Evolutionary conservation across 2,888 invertebrate genomes (phyloP), one percentile per base, ranked within the genome.

Genomic region (Falcaria lacertinaria): DNA sequence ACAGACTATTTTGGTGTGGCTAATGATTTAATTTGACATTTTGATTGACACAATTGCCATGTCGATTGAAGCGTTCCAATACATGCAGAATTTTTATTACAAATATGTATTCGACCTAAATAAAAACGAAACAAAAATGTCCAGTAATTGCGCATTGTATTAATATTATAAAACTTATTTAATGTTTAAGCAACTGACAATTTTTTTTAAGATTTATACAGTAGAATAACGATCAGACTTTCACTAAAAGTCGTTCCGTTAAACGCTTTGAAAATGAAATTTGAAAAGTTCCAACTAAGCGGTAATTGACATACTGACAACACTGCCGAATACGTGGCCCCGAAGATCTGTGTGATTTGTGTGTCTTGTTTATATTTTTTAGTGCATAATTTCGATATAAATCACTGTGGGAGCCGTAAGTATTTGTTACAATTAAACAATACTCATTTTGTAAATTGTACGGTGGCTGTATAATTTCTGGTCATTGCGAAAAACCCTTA

Each of bases 271-370:
- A 1, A 4, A n/a, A 15, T 48, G 47, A 55, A 60, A 69, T 72
- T 71, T 71, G 64, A 85, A 82, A 89, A 90, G 82, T 88, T 90
- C 89, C 89, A 90, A 89, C 89, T 90, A 85, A 74, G 81, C 86
- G 76, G 60, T 66, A 60, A 64, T 47, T 50, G 47, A 49, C n/a
- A n/a, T n/a, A n/a, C 73, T 88, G 88, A 80, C 88, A 88, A 85
- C 85, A 82, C 84, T 60, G 74, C 68, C 69, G 77, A 79, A 89
- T 89, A 89, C 89, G 89, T 89, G 89, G 89, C 89, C 86, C 76
- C 74, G 72, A 74, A 69, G 74, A 74, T 76, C 59, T 74, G 64
- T 70, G 79, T 68, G 73, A 66, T 72, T 74, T 66, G 60, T 72
- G 78, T 67, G 66, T 67, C 77, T 84, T 87, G 85, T 88, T 87